Percentiles rank a stretch among this genome's conserved stretches.
Evolutionary conservation across 2,888 invertebrate species (phyloP).

Genomic region (Conchocele bisecta): DNA sequence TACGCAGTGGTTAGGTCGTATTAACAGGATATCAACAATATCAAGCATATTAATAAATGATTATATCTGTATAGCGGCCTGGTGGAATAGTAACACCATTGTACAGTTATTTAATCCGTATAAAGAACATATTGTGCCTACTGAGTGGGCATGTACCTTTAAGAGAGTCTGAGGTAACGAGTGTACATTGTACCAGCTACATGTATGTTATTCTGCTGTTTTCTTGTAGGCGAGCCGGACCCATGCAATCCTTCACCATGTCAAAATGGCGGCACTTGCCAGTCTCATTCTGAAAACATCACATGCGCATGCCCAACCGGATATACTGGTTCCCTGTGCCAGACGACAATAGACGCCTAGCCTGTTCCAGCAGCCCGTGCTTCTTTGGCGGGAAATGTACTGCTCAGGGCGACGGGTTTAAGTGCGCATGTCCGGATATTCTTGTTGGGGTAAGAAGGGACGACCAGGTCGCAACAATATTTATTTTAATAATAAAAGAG

Average conservation of each 20-base stretch:
- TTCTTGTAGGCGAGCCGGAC: slow-evolving; percentile 31
- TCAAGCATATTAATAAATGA: too few relatives aligned
- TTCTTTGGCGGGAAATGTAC: slow-evolving; percentile 47
- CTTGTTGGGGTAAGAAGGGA: slow-evolving; percentile 58
- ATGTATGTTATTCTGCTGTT: not conserved
- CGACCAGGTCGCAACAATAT: too few relatives aligned
- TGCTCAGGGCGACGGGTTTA: slow-evolving; percentile 45
- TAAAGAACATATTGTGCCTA: too few relatives aligned
- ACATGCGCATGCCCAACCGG: slow-evolving; percentile 46
- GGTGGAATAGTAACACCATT: too few relatives aligned
- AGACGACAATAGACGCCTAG: slow-evolving; percentile 53
- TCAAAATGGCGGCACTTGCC: slow-evolving; percentile 39
- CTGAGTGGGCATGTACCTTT: too few relatives aligned
- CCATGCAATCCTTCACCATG: slow-evolving; percentile 41
- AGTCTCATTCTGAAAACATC: not conserved
- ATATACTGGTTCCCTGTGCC: slow-evolving; percentile 50
- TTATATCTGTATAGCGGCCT: too few relatives aligned
- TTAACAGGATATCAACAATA: too few relatives aligned
- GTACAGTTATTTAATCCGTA: too few relatives aligned
- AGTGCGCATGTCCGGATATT: slow-evolving; percentile 49
- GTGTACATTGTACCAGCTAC: not conserved
- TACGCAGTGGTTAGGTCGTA: too few relatives aligned
- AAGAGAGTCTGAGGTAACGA: not conserved
- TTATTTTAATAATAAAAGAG: too few relatives aligned
- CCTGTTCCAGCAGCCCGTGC: slow-evolving; percentile 53